Evolutionary conservation across 2,797 vertebrate species (phyloP), one percentile per base, ranked within the genome.

Genomic region (Lophius americanus): DNA sequence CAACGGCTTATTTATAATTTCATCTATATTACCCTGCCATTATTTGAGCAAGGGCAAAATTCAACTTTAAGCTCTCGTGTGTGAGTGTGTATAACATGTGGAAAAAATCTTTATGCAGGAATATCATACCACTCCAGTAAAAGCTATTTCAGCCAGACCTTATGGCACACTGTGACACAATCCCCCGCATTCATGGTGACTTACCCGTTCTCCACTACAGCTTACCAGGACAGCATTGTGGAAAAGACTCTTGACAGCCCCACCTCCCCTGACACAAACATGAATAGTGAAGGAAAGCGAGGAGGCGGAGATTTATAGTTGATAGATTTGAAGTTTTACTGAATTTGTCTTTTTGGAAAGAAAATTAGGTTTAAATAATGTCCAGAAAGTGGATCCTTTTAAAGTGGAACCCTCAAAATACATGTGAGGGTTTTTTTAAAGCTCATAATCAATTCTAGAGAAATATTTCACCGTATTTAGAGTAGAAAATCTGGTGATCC

Each of bases 11-110:
- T 49, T 60, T 51, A 0, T 6, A 13, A 47, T 14, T 39, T 42
- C 47, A 43, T 51, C 44, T 13, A 23, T 32, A 5, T 38, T 9
- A 32, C 14, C 35, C 2, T 56, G 39, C 4, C 51, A 50, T 48
- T 64, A 3, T 52, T 1, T 23, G 23, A 66, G 35, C 42, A 33
- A 32, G 35, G 58, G 7, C 11, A 52, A 52, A 62, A 38, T 60
- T 55, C 36, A 68, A 76, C 68, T 78, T 53, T 23, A 23, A 23
- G 23, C 23, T 23, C 23, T 23, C 7, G 41, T 13, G 55, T 60
- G 69, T 48, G 57, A 72, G 72, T 78, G 69, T 51, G 32, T 50
- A 47, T 43, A 69, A 68, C 65, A 78, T 79, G 78, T 80, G 7
- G 49, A 42, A 42, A 42, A 86, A 81, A 73, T 33, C 32, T 5